These are phyloP conservation scores for Lepidocyrtinus sp. DNA, from an alignment of 2,888 invertebrate species.

Conservation along the genomic window DNA sequence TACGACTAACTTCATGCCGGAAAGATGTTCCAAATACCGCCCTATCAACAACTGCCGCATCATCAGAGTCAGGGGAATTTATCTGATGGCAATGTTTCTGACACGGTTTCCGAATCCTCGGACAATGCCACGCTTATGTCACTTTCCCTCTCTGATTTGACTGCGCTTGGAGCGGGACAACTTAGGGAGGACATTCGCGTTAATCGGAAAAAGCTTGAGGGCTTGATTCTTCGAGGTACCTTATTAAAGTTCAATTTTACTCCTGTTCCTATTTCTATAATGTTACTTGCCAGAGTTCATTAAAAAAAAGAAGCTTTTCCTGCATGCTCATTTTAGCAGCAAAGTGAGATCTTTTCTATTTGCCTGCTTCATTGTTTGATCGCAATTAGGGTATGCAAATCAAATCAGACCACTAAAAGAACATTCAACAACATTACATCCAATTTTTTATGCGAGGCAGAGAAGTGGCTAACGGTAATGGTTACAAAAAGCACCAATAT, in stretches of 20 bases:
- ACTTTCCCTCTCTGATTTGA: constrained; percentile 67
- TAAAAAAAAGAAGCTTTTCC: background rate
- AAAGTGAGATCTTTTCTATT: too few species aligned
- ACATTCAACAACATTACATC: too few species aligned
- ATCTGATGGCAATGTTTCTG: constrained; percentile 64
- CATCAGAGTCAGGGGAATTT: constrained; percentile 61
- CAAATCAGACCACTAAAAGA: too few species aligned
- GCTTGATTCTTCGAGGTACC: constrained; percentile 67
- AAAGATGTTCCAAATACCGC: constrained; percentile 59
- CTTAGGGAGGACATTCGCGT: constrained; percentile 69
- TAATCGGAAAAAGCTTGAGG: constrained; percentile 69
- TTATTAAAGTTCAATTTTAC: background rate
- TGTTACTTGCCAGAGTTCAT: too few species aligned
- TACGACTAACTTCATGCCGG: constrained; percentile 25
- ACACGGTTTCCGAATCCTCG: constrained; percentile 70
- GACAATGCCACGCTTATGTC: constrained; percentile 70
- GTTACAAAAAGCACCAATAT: too few species aligned
- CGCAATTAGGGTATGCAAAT: too few species aligned
- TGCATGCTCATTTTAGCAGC: too few species aligned
- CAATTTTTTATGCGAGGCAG: too few species aligned
- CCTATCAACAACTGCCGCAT: constrained; percentile 51
- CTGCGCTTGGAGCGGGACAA: constrained; percentile 67
- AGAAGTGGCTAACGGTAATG: too few species aligned
- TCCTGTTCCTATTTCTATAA: too few species aligned
- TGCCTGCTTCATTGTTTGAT: too few species aligned